Percentiles rank a stretch among this genome's conserved stretches.
These are phyloP conservation scores for Nilaparvata lugens DNA, from an alignment of 1,140 invertebrate genomes.

Conservation along the genomic window DNA sequence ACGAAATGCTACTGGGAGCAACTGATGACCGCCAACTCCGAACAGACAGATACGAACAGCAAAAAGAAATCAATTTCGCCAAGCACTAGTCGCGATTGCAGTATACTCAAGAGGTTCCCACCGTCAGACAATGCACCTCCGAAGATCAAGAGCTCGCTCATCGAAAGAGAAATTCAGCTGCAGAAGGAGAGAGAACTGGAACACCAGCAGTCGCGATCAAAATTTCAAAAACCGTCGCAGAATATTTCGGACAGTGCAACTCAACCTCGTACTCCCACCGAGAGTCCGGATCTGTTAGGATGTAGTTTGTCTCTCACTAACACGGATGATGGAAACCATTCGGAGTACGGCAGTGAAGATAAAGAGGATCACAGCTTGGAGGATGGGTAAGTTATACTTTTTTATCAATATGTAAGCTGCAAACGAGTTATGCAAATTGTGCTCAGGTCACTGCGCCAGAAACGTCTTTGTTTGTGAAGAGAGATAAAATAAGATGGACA, in stretches of 20 bases:
- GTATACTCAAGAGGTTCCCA: background rate
- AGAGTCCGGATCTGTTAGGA: conserved; percentile 1
- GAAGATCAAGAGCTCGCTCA: conserved; percentile 1
- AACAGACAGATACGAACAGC: background rate
- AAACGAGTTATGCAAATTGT: too few relatives aligned
- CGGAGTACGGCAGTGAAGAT: conserved; percentile 32
- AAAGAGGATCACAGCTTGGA: conserved; percentile 31
- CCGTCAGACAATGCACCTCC: conserved; percentile 14
- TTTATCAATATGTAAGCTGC: too few relatives aligned
- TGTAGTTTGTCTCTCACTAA: conserved; percentile 25
- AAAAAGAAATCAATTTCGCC: conserved; percentile 1
- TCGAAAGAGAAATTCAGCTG: conserved; percentile 30
- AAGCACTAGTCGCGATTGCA: background rate
- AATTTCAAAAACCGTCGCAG: background rate
- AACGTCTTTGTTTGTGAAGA: too few relatives aligned
- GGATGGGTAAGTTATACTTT: conserved; percentile 7
- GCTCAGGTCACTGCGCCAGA: too few relatives aligned
- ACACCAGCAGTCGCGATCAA: conserved; percentile 19
- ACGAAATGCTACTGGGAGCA: conserved; percentile 34
- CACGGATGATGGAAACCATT: conserved; percentile 34
- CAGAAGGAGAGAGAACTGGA: conserved; percentile 36
- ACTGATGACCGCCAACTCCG: conserved; percentile 27
- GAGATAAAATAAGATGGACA: too few relatives aligned
- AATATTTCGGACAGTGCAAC: background rate
- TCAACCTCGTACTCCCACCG: background rate